A percentile compares a stretch with the other conserved stretches of the same genome.
Evolutionary conservation across 1,140 invertebrate species (phyloP).

Genomic region (Pristionchus pacificus): DNA sequence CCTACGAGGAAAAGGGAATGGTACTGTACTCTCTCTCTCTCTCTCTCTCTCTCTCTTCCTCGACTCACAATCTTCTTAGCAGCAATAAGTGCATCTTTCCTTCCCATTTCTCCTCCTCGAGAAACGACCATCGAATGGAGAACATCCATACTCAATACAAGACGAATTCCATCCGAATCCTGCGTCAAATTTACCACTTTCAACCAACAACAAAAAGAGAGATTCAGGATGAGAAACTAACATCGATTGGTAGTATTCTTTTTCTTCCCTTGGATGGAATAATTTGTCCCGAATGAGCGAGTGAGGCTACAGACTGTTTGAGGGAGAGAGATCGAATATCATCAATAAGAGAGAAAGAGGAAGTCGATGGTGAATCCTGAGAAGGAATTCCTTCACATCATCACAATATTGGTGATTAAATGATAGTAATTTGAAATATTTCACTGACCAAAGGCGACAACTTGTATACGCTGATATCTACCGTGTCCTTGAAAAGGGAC

Average conservation of each 20-base stretch:
- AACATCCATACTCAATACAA: too few species aligned
- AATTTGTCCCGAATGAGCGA: not conserved
- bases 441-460: not conserved
- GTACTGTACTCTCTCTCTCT: not conserved
- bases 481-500: not conserved
- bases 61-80: not conserved
- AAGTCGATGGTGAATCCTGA: too few species aligned
- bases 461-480: not conserved
- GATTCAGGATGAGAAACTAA: too few species aligned
- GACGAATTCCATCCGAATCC: too few species aligned
- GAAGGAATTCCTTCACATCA: too few species aligned
- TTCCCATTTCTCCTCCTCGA: not conserved
- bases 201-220: too few species aligned
- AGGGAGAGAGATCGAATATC: not conserved
- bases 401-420: too few species aligned
- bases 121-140: not conserved
- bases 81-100: not conserved
- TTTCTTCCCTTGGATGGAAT: not conserved
- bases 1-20: too few species aligned
- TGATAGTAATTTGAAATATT: too few species aligned
- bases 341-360: not conserved
- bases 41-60: not conserved
- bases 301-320: not conserved
- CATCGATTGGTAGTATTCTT: too few species aligned
- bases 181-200: not conserved